phyloP scores from a whole-genome alignment of 1,140 invertebrate genomes.

The Dendrolimus punctatus region DNA sequence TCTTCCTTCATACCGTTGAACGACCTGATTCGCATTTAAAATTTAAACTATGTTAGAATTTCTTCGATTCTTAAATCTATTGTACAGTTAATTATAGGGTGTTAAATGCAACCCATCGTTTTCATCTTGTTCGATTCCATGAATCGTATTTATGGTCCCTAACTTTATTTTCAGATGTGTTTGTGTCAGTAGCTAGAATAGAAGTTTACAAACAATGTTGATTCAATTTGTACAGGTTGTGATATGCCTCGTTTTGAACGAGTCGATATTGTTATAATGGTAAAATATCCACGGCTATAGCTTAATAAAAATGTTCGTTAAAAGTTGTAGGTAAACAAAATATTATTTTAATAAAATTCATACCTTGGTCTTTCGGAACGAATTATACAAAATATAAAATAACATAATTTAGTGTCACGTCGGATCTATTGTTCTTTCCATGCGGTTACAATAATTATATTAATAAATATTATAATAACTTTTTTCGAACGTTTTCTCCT shows the following conservation, averaged over 20 bases:
- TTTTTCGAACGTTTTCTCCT: conserved; percentile 31
- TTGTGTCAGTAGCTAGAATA: conserved; percentile 70
- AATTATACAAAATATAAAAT: conserved; percentile 61
- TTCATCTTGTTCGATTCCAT: conserved; percentile 67
- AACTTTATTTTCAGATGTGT: conserved; percentile 68
- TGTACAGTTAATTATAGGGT: conserved; percentile 55
- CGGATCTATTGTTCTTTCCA: conserved; percentile 55
- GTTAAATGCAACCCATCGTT: conserved; percentile 51
- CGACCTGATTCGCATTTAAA: conserved; percentile 63
- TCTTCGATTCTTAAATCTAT: conserved; percentile 63
- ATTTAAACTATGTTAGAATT: conserved; percentile 62
- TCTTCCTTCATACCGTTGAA: conserved; percentile 69
- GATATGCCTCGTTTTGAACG: conserved; percentile 70
- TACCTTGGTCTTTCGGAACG: conserved; percentile 60
- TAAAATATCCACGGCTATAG: conserved; percentile 70
- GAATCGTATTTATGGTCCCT: conserved; percentile 67
- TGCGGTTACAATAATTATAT: conserved; percentile 43
- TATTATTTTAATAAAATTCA: conserved; percentile 68
- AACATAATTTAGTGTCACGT: conserved; percentile 57
- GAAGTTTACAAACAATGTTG: conserved; percentile 71
- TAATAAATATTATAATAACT: conserved; percentile 47
- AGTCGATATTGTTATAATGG: conserved; percentile 70
- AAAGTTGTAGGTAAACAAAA: conserved; percentile 67
- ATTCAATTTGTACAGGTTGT: conserved; percentile 72
- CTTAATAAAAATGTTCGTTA: conserved; percentile 69